Evolutionary conservation across 2,888 invertebrate species (phyloP), one percentile per base, ranked within the genome.

Genomic region (Ectropis crepuscularia): DNA sequence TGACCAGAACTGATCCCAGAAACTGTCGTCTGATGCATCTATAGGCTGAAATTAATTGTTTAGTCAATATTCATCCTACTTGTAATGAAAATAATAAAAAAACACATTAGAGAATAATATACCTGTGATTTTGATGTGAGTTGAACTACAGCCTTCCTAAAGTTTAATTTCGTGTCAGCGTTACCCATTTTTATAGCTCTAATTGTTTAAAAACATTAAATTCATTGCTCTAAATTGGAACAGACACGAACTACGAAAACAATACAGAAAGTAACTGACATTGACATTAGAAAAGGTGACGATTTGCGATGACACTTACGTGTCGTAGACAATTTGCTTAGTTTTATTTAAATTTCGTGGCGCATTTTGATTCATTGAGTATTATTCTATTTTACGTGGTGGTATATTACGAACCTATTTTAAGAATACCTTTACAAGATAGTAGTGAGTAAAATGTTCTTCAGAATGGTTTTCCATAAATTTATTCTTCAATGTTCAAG

Each of bases 1-100:
- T 47, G 97, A 97, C 99, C 99, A 99, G 84, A 99, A 99, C 88
- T 99, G 99, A 82, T 99, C 98, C 99, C 99, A 99, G 88, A 99
- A 99, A 58, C 94, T 94, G 75, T 98, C 97, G 85, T 99, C 98
- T 64, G 94, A 94, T 37, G 98, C 96, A 86, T 99, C 98, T 72
- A 99, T 97, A 58, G 97, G 97, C 98, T 98, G 83, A 78, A 81
- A 78, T 69, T 68, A 77, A 76, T 71, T 55, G 75, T 73, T 78
- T 74, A 66, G 80, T 81, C 76, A 75, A 83, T 79, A 80, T 6
- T 11, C 71, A 28, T 58, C 48, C 42, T 64, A 70, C 63, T 63
- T 70, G 67, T 51, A 66, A 54, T 65, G 49, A 63, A 46, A 66
- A 67, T 63, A 55, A 65, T 57, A 60, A 8, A 10, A 37, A 46